Evolutionary conservation across 2,888 invertebrate genomes (phyloP), one percentile per base, ranked within the genome.

Genomic region (Caenorhabditis zanzibari): DNA sequence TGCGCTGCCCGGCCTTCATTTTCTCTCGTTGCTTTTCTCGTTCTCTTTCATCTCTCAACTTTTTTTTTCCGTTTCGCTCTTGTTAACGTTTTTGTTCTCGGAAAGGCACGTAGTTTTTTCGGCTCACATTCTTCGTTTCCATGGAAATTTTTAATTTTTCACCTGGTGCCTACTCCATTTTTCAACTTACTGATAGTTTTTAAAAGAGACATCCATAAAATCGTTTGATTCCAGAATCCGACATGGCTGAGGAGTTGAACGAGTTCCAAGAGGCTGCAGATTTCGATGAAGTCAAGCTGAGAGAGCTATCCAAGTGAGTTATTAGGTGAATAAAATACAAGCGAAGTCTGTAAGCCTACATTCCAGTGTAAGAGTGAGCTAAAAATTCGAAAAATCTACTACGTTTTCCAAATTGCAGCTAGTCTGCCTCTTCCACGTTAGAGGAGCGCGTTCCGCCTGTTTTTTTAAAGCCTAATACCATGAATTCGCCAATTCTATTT

Each of bases 211-310:
- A n/a, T n/a, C n/a, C n/a, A 10, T 19, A 73, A 81, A 24, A 61
- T 64, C 35, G n/a, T 26, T 19, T n/a, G 0, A 12, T 68, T 73
- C 41, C 64, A 81, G 63, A 58, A 68, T 28, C 49, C 26, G 19
- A 6, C 59, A 79, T 79, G 79, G 79, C 71, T 56, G 71, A 79
- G 38, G 71, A 79, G 47, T 19, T 68, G 59, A 71, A 64, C 49
- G 79, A 79, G 41, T 32, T 52, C 63, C 52, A 52, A 12, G 77
- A 63, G 63, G 56, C 12, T 32, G 79, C 56, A 14, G n/a, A 22
- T 14, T 64, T 72, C 38, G 71, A 64, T 38, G 71, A 79, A 35
- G 14, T 41, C 3, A 35, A 35, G 3, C 22, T 79, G n/a, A 64
- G 35, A 52, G 47, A 32, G 0, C 44, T 71, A n/a, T 63, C 64